Base-by-base conservation (phyloP, 2,113 vertebrate species). In the Archocentrus centrarchus region DNA sequence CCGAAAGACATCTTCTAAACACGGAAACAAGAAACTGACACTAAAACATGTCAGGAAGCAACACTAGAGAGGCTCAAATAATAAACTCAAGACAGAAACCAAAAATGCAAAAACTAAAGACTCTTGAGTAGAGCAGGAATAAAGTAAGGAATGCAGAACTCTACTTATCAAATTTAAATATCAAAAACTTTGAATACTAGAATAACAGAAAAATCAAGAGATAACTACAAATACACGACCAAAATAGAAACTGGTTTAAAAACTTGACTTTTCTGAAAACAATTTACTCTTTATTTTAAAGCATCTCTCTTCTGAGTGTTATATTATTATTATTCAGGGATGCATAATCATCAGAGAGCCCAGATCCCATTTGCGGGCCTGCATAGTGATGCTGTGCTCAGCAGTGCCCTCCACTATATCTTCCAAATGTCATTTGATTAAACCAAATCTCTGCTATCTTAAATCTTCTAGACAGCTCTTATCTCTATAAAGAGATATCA, bases 271-370 rank as follows among this genome's bases (percentile, higher is more conserved):
- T 44, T 68, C 22, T 50, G 14, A 27, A 50, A 30, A 50, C 47
- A 18, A 11, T 50, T 30, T 1, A 30, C 10, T 58, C 5, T 0
- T 1, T 9, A 4, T 0, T 0, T 2, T 27, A 18, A 44, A 50
- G 44, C 1, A 3, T 50, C 15, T 70, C 2, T 68, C 66, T 70
- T 50, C 41, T 50, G 44, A 50, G 44, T 53, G 44, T 30, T 70
- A 11, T 47, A 0, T 50, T 32, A 30, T 50, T 15, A 50, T 24
- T 24, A 50, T 10, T 70, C 66, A 50, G 15, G 1, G 24, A 70
- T 70, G 27, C 15, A 18, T 13, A 3, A 70, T 50, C 64, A 50
- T 50, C 47, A 50, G 44, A 50, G 9, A 70, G 66, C 9, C 66
- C 5, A 0, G 66, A 50, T 30, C 44, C 44, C 18, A 20, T 70